Conservation (phyloP, 1,140 invertebrate genomes). For the Trachymyrmex septentrionalis region DNA sequence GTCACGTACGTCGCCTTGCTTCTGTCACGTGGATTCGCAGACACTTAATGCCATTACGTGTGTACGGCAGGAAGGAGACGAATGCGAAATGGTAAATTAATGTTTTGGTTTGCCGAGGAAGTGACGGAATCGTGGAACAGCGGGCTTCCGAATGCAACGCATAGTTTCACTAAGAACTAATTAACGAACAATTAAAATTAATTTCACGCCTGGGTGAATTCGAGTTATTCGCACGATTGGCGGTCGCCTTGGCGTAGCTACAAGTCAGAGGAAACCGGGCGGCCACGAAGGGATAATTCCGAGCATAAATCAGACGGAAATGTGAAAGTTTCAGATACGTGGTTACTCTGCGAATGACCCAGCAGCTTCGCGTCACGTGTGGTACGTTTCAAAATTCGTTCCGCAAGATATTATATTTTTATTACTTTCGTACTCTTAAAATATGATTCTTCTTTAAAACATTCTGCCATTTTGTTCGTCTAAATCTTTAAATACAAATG, state of each 20-base stretch:
- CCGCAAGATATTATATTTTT: constrained; percentile 23
- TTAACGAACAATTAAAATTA: constrained; percentile 80
- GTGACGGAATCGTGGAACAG: constrained; percentile 23
- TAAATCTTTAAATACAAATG: constrained; percentile 19
- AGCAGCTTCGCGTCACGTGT: constrained; percentile 21
- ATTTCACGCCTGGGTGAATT: constrained; percentile 72
- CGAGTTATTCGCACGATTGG: constrained; percentile 74
- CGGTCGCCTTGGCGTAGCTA: constrained; percentile 33
- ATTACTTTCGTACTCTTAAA: not conserved
- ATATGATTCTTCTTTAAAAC: not conserved
- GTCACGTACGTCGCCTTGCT: constrained; percentile 27
- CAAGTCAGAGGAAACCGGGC: constrained; percentile 31
- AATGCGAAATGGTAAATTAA: constrained; percentile 28
- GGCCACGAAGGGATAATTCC: constrained; percentile 50
- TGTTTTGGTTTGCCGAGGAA: constrained; percentile 43
- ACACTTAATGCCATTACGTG: constrained; percentile 44
- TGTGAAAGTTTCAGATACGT: constrained; percentile 61
- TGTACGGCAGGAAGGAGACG: constrained; percentile 25
- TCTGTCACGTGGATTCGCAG: constrained; percentile 45
- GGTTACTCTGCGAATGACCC: constrained; percentile 40
- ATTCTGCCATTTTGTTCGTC: not conserved
- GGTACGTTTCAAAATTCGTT: constrained; percentile 33
- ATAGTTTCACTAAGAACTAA: constrained; percentile 74
- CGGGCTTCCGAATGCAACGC: constrained; percentile 28
- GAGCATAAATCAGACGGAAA: constrained; percentile 68